Evolutionary conservation across 2,113 vertebrate species (phyloP), one percentile per base, ranked within the genome.

Genomic region (Corapipo altera): DNA sequence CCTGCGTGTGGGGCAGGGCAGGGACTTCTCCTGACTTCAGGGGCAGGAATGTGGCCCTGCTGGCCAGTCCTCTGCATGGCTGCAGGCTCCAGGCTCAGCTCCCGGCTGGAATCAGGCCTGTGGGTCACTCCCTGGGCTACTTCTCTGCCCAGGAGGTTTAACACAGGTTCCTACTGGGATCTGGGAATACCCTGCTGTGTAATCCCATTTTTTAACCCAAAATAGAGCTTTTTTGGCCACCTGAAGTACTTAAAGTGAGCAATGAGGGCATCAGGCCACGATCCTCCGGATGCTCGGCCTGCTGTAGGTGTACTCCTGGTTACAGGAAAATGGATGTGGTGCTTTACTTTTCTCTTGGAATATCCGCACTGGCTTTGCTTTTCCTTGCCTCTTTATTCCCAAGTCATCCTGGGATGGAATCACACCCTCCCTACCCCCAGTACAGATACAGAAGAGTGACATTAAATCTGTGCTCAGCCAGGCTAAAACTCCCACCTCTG

Each of bases 201-300:
- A 5, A 54, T 78, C 33, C 87, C 0, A 0, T 12, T 59, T 14
- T 55, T 83, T 64, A 30, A 9, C 35, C 18, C 64, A 12, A 4
- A 16, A 1, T 0, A 1, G 55, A n/a, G 32, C 4, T 80, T 46
- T 57, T 59, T 30, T 54, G 54, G 52, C 10, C 54, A 5, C 24
- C 5, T 4, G 37, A 48, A n/a, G 72, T 8, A 61, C 26, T 70
- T 57, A 14, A n/a, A 32, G 27, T 66, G 69, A 86, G 37, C 7
- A 1, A 61, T 61, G 71, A 85, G 51, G 0, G 1, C 24, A 18
- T 44, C 1, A 0, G 6, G 0, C 33, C 1, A 0, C 1, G 12
- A 22, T 5, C 2, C 1, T 0, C 33, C 1, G 1, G 14, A 19
- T 15, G 11, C 46, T 1, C 15, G 6, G 44, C 54, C 43, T 46